Evolutionary conservation across 2,113 vertebrate genomes (phyloP), one percentile per base, ranked within the genome.

Genomic region (Planiliza haematocheilus): DNA sequence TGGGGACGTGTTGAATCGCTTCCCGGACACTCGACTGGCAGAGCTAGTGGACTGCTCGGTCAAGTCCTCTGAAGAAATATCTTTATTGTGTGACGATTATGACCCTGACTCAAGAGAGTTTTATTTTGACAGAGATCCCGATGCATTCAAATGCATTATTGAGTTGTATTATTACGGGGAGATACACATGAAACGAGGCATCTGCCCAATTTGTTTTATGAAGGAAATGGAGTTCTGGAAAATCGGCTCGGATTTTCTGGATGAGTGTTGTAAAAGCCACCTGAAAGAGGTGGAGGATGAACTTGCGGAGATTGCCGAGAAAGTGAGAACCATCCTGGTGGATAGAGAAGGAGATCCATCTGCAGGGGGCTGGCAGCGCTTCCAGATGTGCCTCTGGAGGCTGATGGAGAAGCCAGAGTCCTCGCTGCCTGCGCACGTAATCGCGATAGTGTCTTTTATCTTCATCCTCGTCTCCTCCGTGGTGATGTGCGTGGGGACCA

Each of bases 151-250:
- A 77, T 99, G 97, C 70, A 96, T 99, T 20, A 87, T 95, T 1
- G 97, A 99, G 2, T 89, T 98, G 11, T 99, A 99, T 85, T 95
- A 94, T 74, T 96, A 95, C 3, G 98, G 97, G 2, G 97, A 99
- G 89, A 95, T 99, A 18, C 98, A 99, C 79, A 97, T 99, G 94
- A 97, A 97, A 82, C 94, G 95, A 77, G 98, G 97, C 17, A 96
- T 98, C 76, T 99, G 98, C 42, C 97, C 98, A 1, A 96, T 98
- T 76, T 97, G 97, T 87, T 99, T 99, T 87, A 94, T 97, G 92
- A 96, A 95, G 66, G 98, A 99, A 83, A 97, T 99, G 96, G 97
- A 98, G 74, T 99, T 97, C 91, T 99, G 98, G 98, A 97, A 95
- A 87, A 95, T 99, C 58, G 96, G 94, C 78, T 85, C 95, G 43